Evolutionary conservation across 2,888 invertebrate genomes (phyloP).

Genomic region (Emmelina monodactyla): DNA sequence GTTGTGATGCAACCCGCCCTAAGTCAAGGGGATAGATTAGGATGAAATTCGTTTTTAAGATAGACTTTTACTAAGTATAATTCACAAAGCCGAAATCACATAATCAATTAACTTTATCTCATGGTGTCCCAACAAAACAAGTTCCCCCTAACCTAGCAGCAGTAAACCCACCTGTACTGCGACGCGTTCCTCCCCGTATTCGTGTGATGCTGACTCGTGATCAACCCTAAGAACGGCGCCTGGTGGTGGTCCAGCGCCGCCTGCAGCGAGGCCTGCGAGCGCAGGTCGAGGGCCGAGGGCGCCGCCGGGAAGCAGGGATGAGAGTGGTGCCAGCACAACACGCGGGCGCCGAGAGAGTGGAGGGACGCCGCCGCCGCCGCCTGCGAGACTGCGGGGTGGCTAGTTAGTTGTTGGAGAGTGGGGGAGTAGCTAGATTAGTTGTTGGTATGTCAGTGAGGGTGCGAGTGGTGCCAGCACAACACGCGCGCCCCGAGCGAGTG

Average conservation of each 20-base stretch:
- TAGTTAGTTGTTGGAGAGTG: too few species aligned
- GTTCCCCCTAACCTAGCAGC: too few species aligned
- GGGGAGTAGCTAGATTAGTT: too few species aligned
- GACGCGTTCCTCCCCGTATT: slow-evolving; percentile 60
- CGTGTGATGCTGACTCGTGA: slow-evolving; percentile 71
- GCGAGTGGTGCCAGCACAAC: slow-evolving; percentile 82
- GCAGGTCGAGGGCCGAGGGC: slow-evolving; percentile 74
- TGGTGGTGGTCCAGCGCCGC: slow-evolving; percentile 40
- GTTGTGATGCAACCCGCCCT: too few species aligned
- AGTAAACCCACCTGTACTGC: slow-evolving; percentile 51
- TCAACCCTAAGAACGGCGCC: slow-evolving; percentile 68
- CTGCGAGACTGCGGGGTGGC: slow-evolving; percentile 40
- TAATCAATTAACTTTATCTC: too few species aligned
- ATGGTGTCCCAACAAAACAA: too few species aligned
- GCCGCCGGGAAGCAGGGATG: slow-evolving; percentile 75
- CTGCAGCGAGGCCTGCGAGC: slow-evolving; percentile 67
- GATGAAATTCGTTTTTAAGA: too few species aligned
- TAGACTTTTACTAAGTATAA: too few species aligned
- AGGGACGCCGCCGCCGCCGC: slow-evolving; percentile 68
- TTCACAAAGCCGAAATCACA: too few species aligned
- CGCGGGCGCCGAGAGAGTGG: slow-evolving; percentile 40
- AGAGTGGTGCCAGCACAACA: slow-evolving; percentile 81
- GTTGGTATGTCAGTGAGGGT: too few species aligned
- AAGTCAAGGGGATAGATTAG: too few species aligned
- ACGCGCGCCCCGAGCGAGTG: slow-evolving; percentile 48